Evolutionary conservation across 2,797 vertebrate genomes (phyloP).

Genomic region (Mormyrus hasselquistii): DNA sequence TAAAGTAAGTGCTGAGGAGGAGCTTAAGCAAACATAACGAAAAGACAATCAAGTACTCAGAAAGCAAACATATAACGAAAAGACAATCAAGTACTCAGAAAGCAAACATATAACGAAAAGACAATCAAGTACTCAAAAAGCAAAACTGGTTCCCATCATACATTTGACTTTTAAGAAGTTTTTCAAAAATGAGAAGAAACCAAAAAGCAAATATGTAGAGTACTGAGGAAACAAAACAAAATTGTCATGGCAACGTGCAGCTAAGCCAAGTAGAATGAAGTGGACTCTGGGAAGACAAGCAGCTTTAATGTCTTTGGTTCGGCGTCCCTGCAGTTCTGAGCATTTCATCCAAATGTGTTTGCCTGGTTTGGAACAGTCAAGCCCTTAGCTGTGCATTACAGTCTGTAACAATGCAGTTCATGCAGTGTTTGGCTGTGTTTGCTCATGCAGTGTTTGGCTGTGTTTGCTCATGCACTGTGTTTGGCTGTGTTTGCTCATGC

Average conservation of each 20-base stretch:
- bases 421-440: neutral
- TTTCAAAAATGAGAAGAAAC: neutral
- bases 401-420: neutral
- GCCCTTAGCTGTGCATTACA: neutral
- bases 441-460: neutral
- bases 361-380: neutral
- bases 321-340: neutral
- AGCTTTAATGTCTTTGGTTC: neutral
- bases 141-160: neutral
- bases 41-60: neutral
- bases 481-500: neutral
- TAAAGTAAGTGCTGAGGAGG: neutral
- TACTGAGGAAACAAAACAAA: neutral
- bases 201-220: neutral
- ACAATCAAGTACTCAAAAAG: neutral
- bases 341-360: neutral
- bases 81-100: too few species aligned
- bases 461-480: neutral
- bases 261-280: neutral
- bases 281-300: neutral
- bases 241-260: neutral
- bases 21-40: neutral
- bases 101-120: too few species aligned
- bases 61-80: too few species aligned
- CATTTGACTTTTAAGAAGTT: neutral